Evolutionary conservation across 2,797 vertebrate species (phyloP).

Genomic region (Macropus fuliginosus): DNA sequence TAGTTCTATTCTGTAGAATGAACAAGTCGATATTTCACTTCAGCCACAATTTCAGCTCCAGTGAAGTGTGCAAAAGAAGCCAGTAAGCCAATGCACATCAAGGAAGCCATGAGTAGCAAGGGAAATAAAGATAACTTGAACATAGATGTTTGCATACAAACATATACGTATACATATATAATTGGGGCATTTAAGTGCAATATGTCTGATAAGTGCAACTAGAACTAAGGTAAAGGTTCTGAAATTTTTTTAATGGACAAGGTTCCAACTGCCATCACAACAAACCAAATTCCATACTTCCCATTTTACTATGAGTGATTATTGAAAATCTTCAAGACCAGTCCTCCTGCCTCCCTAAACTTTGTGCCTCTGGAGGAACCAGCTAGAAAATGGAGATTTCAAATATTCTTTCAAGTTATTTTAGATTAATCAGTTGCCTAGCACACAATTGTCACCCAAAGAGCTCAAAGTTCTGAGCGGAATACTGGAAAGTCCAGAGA

Average conservation of each 20-base stretch:
- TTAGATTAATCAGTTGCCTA: conserved; percentile 30
- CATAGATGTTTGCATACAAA: background rate
- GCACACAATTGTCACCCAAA: background rate
- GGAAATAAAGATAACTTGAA: conserved; percentile 39
- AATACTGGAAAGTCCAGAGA: background rate
- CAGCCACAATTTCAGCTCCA: conserved; percentile 47
- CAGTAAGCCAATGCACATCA: conserved; percentile 33
- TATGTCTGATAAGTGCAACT: conserved; percentile 14
- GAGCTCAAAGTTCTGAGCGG: background rate
- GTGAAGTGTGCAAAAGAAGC: conserved; percentile 44
- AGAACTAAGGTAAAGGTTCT: background rate
- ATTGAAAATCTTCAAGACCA: conserved; percentile 1
- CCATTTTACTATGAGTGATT: conserved; percentile 23
- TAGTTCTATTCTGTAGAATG: conserved; percentile 15
- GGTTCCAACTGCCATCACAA: background rate
- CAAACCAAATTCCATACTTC: background rate
- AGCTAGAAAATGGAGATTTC: conserved; percentile 17
- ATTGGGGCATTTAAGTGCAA: background rate
- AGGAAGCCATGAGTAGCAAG: conserved; percentile 32
- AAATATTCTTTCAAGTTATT: conserved; percentile 32
- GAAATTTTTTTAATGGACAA: background rate
- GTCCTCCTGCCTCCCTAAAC: background rate
- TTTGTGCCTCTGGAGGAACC: conserved; percentile 28
- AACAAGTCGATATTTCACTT: conserved; percentile 3
- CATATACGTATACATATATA: background rate